A percentile compares a stretch with the other conserved stretches of the same genome.
Conservation (phyloP, 2,113 vertebrate species). For the Theropithecus gelada region DNA sequence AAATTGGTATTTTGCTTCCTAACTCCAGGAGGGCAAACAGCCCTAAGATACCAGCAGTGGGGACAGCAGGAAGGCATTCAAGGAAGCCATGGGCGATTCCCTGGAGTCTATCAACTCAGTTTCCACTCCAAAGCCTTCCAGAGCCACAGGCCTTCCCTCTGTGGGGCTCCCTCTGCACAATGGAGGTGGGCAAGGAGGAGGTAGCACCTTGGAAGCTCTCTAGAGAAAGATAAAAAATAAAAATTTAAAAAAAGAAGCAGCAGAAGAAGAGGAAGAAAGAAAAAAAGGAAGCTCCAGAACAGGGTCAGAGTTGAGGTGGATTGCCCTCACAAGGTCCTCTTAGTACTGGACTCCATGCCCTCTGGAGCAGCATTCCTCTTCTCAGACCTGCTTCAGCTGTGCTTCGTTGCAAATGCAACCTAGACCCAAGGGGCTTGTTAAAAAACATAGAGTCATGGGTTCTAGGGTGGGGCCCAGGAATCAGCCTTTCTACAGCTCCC, state of each 20-base stretch:
- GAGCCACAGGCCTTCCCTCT: constrained; percentile 32
- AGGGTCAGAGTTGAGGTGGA: background rate
- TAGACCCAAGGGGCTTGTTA: background rate
- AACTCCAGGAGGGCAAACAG: constrained; percentile 74
- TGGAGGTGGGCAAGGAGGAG: background rate
- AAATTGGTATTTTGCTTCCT: constrained; percentile 77
- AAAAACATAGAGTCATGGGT: background rate
- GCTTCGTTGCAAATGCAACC: background rate
- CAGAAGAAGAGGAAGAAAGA: background rate
- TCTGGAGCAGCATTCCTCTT: background rate
- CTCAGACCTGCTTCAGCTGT: background rate
- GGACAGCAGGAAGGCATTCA: background rate
- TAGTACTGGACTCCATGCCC: background rate
- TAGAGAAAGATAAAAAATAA: background rate
- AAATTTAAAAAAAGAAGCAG: background rate
- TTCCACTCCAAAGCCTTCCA: background rate
- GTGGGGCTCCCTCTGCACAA: background rate
- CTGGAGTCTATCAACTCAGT: constrained; percentile 53
- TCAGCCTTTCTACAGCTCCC: background rate
- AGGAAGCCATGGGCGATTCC: constrained; percentile 32
- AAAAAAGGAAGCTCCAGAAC: background rate
- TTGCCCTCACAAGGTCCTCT: background rate
- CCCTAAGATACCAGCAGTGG: constrained; percentile 61
- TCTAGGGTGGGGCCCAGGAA: background rate
- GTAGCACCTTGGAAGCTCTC: background rate